phyloP scores from a whole-genome alignment of 2,888 invertebrate genomes.

The Opisthograptis luteolata region DNA sequence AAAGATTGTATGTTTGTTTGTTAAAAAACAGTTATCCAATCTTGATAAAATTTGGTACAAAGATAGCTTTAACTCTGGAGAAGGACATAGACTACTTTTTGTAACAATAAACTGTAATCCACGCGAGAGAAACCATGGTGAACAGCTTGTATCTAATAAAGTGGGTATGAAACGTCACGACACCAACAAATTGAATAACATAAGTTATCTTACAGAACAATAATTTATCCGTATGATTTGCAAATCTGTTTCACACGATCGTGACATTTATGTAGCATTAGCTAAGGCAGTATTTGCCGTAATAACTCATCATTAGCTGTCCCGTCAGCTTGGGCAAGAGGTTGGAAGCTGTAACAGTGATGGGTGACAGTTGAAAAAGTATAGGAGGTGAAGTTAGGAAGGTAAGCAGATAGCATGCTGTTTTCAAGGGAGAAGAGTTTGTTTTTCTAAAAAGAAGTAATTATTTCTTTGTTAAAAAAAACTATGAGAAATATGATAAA shows the following conservation, averaged over 20 bases:
- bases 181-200: not conserved
- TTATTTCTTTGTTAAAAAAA: too few relatives aligned
- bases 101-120: too few relatives aligned
- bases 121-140: too few relatives aligned
- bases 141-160: too few relatives aligned
- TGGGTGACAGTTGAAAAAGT: not conserved
- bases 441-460: too few relatives aligned
- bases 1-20: too few relatives aligned
- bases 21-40: too few relatives aligned
- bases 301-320: slow-evolving; percentile 26
- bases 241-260: slow-evolving; percentile 32
- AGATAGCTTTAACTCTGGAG: too few relatives aligned
- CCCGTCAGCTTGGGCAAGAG: slow-evolving; percentile 10
- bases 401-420: not conserved
- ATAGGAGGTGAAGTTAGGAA: not conserved
- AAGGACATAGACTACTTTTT: too few relatives aligned
- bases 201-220: not conserved
- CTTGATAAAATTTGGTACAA: too few relatives aligned
- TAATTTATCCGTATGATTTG: slow-evolving; percentile 4
- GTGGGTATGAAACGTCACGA: too few relatives aligned
- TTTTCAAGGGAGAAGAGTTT: not conserved
- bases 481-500: too few relatives aligned
- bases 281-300: slow-evolving; percentile 7
- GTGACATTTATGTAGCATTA: slow-evolving; percentile 25
- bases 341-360: slow-evolving; percentile 13